Evolutionary conservation across 2,797 vertebrate genomes (phyloP), one percentile per base, ranked within the genome.

Genomic region (Parambassis ranga): DNA sequence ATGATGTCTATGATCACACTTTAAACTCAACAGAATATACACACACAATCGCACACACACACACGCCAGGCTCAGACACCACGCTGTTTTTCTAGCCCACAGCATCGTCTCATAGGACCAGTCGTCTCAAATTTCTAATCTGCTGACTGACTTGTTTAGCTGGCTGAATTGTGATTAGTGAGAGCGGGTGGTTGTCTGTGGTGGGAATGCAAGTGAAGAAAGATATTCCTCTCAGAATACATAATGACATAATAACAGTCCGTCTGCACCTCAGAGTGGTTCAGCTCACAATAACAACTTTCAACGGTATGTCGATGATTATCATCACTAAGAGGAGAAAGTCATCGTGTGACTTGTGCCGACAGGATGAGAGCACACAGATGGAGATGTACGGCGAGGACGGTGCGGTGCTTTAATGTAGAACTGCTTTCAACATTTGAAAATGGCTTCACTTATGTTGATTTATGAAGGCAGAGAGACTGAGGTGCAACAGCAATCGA

Each of bases 161-260:
- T 74, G 59, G 39, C 65, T 64, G 71, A 70, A 63, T 47, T 58
- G 66, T 75, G 71, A 81, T 74, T 55, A 78, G 75, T 69, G 28
- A 43, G 28, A 60, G 49, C n/a, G 15, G 19, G 24, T 65, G 77
- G 65, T 57, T 64, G 49, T 24, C 19, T 43, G 68, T 18, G 66
- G 55, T 26, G 58, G 41, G 27, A 71, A 32, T 41, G 28, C 64
- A 67, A 70, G 61, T 42, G 66, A 71, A 28, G 58, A 60, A 59
- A 73, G 26, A 58, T 77, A 71, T 77, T 82, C 77, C 69, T 78
- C 46, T 59, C 61, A 71, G 74, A 73, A 75, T 55, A 38, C 58
- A 58, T 83, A 79, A 83, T 84, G 58, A 81, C 63, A 82, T 84
- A 86, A 84, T 85, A 73, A 81, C 71, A 82, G 63, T 41, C 55